Percentiles rank a stretch among this genome's conserved stretches.
Evolutionary conservation across 2,113 vertebrate species (phyloP).

Genomic region (Caloenas nicobarica): DNA sequence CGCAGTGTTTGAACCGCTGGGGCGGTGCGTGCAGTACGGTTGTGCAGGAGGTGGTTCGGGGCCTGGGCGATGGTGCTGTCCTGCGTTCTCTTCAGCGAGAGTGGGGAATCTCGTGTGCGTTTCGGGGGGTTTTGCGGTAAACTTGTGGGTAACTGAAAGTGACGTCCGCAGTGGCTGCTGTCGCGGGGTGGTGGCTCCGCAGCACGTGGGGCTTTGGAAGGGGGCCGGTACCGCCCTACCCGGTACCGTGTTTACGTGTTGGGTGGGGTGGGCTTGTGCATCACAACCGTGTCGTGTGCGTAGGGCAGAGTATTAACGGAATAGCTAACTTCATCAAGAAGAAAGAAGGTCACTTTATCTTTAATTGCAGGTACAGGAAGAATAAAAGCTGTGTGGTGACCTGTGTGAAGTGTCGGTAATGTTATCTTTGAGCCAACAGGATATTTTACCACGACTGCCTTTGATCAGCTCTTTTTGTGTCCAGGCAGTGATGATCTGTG

Average conservation of each 20-base stretch:
- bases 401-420: neutral
- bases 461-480: neutral
- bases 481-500: neutral
- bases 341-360: neutral
- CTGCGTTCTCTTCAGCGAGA: rapidly evolving
- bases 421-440: neutral
- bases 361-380: neutral
- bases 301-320: neutral
- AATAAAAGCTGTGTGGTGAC: neutral
- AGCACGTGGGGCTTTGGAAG: neutral
- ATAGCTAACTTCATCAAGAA: neutral
- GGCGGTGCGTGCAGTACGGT: neutral
- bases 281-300: rapidly evolving
- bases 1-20: rapidly evolving
- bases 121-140: neutral
- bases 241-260: neutral
- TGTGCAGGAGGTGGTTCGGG: neutral
- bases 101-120: neutral
- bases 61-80: neutral
- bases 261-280: neutral
- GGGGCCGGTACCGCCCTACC: neutral
- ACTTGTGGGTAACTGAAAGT: neutral
- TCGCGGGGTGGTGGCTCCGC: neutral
- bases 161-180: neutral
- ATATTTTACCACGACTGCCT: neutral